These are phyloP conservation scores for Pangasius djambal DNA, from an alignment of 2,797 vertebrate genomes.

Conservation along the genomic window DNA sequence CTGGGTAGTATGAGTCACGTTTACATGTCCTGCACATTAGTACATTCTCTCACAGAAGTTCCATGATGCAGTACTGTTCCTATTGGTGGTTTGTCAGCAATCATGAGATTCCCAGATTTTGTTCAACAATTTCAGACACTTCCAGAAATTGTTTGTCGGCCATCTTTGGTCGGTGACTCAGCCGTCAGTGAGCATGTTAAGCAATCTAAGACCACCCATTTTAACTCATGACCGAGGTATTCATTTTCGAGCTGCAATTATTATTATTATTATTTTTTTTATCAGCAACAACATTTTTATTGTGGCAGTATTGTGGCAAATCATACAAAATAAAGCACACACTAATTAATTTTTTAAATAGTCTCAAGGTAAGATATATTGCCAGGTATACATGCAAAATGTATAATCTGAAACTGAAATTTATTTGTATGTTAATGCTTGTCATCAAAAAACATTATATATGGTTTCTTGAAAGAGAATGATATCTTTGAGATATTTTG, in stretches of 20 bases:
- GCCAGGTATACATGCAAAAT: not conserved
- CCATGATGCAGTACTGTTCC: not conserved
- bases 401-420: not conserved
- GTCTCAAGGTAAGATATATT: not conserved
- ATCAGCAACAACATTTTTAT: not conserved
- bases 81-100: not conserved
- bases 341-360: not conserved
- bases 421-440: not conserved
- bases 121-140: not conserved
- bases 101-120: not conserved
- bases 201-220: not conserved
- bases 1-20: not conserved
- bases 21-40: too few relatives aligned
- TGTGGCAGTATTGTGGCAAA: not conserved
- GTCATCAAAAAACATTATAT: not conserved
- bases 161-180: not conserved
- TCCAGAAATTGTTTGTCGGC: not conserved
- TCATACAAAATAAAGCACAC: not conserved
- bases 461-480: not conserved
- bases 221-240: not conserved
- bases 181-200: not conserved
- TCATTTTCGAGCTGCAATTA: not conserved
- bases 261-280: too few relatives aligned
- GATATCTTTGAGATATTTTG: not conserved
- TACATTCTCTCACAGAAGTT: not conserved